Evolutionary conservation across 2,113 vertebrate genomes (phyloP).

Genomic region (Oncorhynchus tshawytscha): DNA sequence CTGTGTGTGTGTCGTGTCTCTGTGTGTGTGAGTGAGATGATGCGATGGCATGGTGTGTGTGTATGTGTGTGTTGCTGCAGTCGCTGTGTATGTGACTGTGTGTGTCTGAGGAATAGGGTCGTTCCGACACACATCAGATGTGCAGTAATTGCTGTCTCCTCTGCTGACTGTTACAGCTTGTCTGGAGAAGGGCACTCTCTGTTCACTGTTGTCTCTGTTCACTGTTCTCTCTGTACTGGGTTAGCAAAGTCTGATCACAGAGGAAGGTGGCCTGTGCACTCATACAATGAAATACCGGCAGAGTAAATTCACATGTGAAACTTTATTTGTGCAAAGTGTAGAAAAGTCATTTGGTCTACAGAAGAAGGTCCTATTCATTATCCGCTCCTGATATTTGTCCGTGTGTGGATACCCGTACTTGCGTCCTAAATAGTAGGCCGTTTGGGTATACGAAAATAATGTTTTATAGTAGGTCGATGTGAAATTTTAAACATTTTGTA

Average conservation of each 20-base stretch:
- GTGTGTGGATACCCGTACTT: too few species aligned
- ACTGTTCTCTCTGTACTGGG: slow-evolving; percentile 21
- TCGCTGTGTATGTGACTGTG: neutral
- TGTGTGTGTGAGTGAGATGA: slow-evolving; percentile 15
- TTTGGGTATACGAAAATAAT: too few species aligned
- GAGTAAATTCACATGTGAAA: too few species aligned
- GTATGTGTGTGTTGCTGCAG: neutral
- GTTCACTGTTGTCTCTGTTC: slow-evolving; percentile 24
- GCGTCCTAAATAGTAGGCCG: too few species aligned
- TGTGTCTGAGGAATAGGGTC: slow-evolving; percentile 19
- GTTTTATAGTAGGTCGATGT: too few species aligned
- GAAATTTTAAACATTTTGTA: too few species aligned
- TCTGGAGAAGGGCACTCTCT: slow-evolving; percentile 24
- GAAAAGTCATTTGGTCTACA: too few species aligned
- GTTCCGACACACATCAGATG: slow-evolving; percentile 56
- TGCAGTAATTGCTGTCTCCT: slow-evolving; percentile 65
- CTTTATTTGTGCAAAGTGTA: too few species aligned
- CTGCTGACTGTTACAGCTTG: slow-evolving; percentile 54
- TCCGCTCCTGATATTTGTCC: too few species aligned
- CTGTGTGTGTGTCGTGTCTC: slow-evolving; percentile 1
- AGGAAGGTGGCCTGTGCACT: neutral
- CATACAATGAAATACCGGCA: neutral
- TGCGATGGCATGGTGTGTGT: neutral
- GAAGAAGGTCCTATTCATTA: too few species aligned
- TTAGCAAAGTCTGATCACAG: neutral